Base-by-base conservation (phyloP, 2,113 vertebrate species). In the Sinocyclocheilus anophthalmus region DNA sequence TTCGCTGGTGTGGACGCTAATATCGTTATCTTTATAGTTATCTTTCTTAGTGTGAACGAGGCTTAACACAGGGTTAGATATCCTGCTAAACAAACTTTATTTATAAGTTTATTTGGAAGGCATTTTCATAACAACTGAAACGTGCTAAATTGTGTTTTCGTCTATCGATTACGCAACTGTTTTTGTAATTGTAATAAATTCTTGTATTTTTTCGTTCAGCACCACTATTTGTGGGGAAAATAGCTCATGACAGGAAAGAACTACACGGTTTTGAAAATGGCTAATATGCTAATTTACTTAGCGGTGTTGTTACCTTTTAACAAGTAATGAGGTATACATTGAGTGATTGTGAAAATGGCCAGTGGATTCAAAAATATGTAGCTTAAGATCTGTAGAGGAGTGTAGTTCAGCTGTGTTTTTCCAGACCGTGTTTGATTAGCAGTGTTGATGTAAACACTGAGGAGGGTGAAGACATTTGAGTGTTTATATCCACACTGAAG, bases 401-500 rank as follows among this genome's bases (percentile, higher is more conserved):
- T 22, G 33, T 39, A 22, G 8, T 53, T n/a, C 10, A 45, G 20
- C 22, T 5, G 72, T 55, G 14, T 30, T 18, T 50, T 50, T 53
- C 75, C 45, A 20, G 48, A 53, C 16, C 5, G 14, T 11, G 14
- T 26, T 55, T 12, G 45, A 48, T 48, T 3, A 11, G 45, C 45
- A 33, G 14, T 20, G 14, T 26, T 55, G 48, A 50, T 55, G 24
- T 55, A 53, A 26, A 48, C n/a, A 16, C n/a, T 9, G n/a, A 26
- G 3, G 5, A 14, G 12, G 1, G 50, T 57, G 26, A n/a, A 39
- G 3, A 39, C 77, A 33, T 42, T 80, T 61, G 53, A n/a, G 77
- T 79, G 77, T 79, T 79, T 79, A 79, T 42, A 61, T 24, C 37
- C 55, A 59, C 33, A 61, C 53, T 59, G 53, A 79, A 20, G 55